phyloP scores from a whole-genome alignment of 2,113 vertebrate genomes.

The Gobiocypris rarus region DNA sequence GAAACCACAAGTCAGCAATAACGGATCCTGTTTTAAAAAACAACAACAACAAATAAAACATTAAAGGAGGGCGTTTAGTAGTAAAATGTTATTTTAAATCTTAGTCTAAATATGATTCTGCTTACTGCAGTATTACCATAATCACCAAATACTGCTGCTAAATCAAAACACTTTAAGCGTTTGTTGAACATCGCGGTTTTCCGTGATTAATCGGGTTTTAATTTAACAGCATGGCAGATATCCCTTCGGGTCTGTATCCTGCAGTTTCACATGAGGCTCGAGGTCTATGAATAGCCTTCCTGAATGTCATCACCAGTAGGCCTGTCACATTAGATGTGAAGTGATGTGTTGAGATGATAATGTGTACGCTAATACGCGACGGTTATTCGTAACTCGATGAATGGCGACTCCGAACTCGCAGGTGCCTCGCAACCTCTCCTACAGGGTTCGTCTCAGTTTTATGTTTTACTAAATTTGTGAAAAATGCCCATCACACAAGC shows the following conservation, averaged over 20 bases:
- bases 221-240: not conserved
- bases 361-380: not conserved
- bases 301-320: conserved; percentile 30
- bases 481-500: not conserved
- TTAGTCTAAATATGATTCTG: not conserved
- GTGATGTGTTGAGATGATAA: not conserved
- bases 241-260: conserved; percentile 12
- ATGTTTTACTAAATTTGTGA: not conserved
- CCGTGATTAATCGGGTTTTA: not conserved
- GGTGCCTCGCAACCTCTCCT: not conserved
- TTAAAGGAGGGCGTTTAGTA: too few species aligned
- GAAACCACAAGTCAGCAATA: not conserved
- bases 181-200: not conserved
- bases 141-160: not conserved
- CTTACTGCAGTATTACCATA: not conserved
- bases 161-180: not conserved
- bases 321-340: not conserved
- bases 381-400: not conserved
- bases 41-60: not conserved
- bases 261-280: conserved; percentile 32
- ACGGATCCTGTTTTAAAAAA: too few species aligned
- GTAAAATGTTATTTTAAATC: too few species aligned
- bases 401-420: not conserved
- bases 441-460: not conserved
- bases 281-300: conserved; percentile 46